Base-by-base conservation (phyloP, 2,797 vertebrate species). In the Clamator glandarius region DNA sequence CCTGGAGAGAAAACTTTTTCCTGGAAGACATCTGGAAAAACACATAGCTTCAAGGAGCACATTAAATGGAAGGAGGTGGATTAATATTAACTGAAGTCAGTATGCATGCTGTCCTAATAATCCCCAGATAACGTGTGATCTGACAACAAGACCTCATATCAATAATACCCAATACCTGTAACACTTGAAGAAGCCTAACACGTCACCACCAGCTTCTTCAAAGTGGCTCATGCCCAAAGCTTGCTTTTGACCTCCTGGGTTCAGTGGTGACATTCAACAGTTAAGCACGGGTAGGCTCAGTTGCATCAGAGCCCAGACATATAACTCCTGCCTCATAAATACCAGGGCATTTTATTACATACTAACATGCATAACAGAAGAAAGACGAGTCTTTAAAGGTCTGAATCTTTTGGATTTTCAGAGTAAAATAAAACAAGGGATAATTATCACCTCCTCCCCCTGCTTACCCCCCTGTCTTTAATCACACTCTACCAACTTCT, bases 251-350 rank as follows among this genome's bases (percentile, higher is more conserved):
- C 46, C 33, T 87, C 15, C 35, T 33, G 24, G 19, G 15, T 73
- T 78, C 59, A 54, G 2, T 36, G 23, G 72, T 81, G 64, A 89
- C 84, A 92, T 73, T 50, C 84, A 85, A 24, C 25, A 78, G 75
- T 77, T 84, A 84, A 75, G 21, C 35, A 79, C 86, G 41, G 21
- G 36, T 73, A 36, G 57, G 35, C 55, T 88, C 62, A 69, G 7
- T 76, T 91, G 36, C 85, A 79, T 84, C 95, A 90, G 10, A 90
- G 41, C 26, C 18, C 16, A 5, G 8, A 73, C 55, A 70, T 13
- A 33, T n/a, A 77, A 68, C n/a, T 88, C 50, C 59, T 69, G 59
- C 33, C 48, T 59, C 50, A 67, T 92, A 93, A 96, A 89, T 76
- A 93, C 82, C 54, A 57, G 48, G 41, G 9, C 57, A 69, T 86